Percentiles rank a stretch among this genome's conserved stretches.
Evolutionary conservation across 2,797 vertebrate genomes (phyloP).

Genomic region (Tauraco hartlaubi): DNA sequence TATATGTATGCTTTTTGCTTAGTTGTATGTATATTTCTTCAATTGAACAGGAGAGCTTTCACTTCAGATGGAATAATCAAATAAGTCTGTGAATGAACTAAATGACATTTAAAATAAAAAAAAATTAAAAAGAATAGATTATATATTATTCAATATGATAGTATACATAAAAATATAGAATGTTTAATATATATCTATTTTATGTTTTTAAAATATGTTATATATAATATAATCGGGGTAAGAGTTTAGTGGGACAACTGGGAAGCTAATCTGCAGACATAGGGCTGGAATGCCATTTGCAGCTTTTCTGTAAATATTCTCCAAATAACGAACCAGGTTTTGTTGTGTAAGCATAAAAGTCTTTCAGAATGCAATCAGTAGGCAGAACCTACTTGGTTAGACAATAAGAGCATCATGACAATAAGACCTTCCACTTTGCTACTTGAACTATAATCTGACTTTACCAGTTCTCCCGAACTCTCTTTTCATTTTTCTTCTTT

Average conservation of each 20-base stretch:
- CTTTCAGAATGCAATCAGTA: neutral
- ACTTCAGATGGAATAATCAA: neutral
- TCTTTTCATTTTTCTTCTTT: neutral
- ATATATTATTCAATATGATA: neutral
- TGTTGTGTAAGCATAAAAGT: neutral
- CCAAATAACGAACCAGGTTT: neutral
- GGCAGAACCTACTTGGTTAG: neutral
- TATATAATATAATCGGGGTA: neutral
- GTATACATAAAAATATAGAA: neutral
- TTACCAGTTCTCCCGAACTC: neutral
- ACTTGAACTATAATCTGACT: neutral
- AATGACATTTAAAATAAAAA: neutral
- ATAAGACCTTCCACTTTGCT: neutral
- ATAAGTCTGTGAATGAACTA: neutral
- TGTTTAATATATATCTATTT: neutral
- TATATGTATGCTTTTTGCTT: neutral
- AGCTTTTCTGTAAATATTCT: neutral
- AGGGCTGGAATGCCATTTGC: neutral
- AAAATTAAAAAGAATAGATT: neutral
- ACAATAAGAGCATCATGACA: neutral
- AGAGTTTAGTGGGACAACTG: neutral
- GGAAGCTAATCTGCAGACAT: neutral
- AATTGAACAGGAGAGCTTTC: neutral
- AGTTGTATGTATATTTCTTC: neutral
- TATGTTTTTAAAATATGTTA: neutral